Conservation (phyloP, 2,888 invertebrate genomes). For the Malacosoma neustria region DNA sequence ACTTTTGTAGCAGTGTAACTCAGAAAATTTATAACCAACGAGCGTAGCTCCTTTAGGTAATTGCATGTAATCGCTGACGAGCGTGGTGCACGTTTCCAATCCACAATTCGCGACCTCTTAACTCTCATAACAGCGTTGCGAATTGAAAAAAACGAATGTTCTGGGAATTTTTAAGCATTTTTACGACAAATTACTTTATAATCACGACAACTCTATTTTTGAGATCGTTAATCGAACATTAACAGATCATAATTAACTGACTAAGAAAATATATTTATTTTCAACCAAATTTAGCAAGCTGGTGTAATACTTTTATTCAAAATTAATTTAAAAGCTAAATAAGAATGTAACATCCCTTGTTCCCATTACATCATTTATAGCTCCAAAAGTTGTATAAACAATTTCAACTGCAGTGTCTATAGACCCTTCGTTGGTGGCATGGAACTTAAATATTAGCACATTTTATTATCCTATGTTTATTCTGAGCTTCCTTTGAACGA, state of each 20-base stretch:
- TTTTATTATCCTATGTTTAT: slow-evolving; percentile 54
- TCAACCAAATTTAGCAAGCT: no score
- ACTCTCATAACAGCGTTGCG: slow-evolving; percentile 5
- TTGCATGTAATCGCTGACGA: slow-evolving; percentile 42
- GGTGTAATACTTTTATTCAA: no score
- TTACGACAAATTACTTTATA: no score
- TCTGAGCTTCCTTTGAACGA: slow-evolving; percentile 43
- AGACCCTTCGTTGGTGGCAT: slow-evolving; percentile 39
- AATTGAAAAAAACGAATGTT: slow-evolving; percentile 3
- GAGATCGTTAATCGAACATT: no score
- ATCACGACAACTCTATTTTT: no score
- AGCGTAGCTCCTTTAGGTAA: slow-evolving; percentile 17
- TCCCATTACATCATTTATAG: no score
- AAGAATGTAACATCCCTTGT: no score
- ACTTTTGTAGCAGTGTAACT: no score
- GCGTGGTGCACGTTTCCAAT: slow-evolving; percentile 51
- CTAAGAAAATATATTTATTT: no score
- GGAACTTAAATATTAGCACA: slow-evolving; percentile 57
- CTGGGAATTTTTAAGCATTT: neutral
- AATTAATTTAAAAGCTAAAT: no score
- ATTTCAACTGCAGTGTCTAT: neutral
- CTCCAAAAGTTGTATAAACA: no score
- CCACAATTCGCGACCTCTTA: slow-evolving; percentile 13
- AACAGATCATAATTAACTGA: no score
- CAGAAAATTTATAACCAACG: neutral